phyloP scores from a whole-genome alignment of 1,140 invertebrate genomes.

The Ruditapes philippinarum region DNA sequence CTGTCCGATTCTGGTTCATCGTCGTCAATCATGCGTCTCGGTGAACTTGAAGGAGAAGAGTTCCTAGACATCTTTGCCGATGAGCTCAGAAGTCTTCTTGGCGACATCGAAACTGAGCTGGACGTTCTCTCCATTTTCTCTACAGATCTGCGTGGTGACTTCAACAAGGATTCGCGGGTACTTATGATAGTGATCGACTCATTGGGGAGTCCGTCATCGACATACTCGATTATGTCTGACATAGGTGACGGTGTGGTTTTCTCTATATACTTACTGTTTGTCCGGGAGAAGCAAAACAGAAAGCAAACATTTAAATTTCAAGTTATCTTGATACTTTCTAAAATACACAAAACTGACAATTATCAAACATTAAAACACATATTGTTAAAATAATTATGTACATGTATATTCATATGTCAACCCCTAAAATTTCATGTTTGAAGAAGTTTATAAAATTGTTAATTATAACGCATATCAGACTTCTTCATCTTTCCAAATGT shows the following conservation, averaged over 20 bases:
- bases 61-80: neutral
- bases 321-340: too few species aligned
- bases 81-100: neutral
- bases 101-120: constrained; percentile 18
- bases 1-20: constrained; percentile 35
- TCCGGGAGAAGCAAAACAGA: constrained; percentile 3
- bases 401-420: too few species aligned
- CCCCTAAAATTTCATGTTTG: too few species aligned
- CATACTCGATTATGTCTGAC: constrained; percentile 58
- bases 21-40: constrained; percentile 50
- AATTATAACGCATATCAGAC: too few species aligned
- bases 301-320: too few species aligned
- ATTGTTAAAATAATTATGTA: too few species aligned
- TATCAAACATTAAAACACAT: too few species aligned
- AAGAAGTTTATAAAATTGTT: too few species aligned
- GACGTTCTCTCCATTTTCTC: neutral
- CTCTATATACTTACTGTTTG: constrained; percentile 77
- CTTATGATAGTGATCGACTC: constrained; percentile 17
- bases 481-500: too few species aligned
- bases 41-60: constrained; percentile 42
- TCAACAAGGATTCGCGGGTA: neutral
- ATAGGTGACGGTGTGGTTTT: constrained; percentile 74
- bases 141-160: neutral
- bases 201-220: constrained; percentile 19
- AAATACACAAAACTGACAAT: too few species aligned